Evolutionary conservation across 2,113 vertebrate species (phyloP).

Genomic region (Corythoichthys haematopterus): DNA sequence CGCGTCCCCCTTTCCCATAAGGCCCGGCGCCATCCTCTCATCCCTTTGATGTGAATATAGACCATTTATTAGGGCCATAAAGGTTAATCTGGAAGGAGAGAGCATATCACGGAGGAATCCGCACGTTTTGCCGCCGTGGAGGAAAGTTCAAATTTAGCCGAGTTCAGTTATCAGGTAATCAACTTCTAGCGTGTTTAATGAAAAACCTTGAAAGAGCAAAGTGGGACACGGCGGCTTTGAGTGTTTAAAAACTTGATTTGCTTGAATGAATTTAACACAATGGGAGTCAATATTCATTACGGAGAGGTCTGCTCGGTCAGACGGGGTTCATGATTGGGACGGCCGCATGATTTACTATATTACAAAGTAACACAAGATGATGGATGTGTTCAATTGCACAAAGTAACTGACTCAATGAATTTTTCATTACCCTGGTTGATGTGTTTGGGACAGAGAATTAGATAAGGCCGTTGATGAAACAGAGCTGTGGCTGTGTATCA

Average conservation of each 20-base stretch:
- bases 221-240: slow-evolving; percentile 1
- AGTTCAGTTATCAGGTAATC: slow-evolving; percentile 56
- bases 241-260: slow-evolving; percentile 36
- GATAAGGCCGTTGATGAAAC: slow-evolving; percentile 37
- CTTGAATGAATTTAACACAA: slow-evolving; percentile 43
- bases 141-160: slow-evolving; percentile 39
- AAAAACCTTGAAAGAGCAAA: slow-evolving; percentile 27
- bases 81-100: slow-evolving; percentile 66
- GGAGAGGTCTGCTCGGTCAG: slow-evolving; percentile 22
- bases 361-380: slow-evolving; percentile 37
- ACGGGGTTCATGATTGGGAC: slow-evolving; percentile 10
- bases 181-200: slow-evolving; percentile 26
- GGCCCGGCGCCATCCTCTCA: slow-evolving; percentile 51
- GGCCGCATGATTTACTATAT: slow-evolving; percentile 33
- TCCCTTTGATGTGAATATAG: slow-evolving; percentile 66
- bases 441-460: slow-evolving; percentile 41
- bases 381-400: slow-evolving; percentile 53
- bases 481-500: slow-evolving; percentile 19
- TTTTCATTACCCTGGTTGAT: slow-evolving; percentile 52
- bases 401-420: slow-evolving; percentile 54
- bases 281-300: slow-evolving; percentile 58
- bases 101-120: slow-evolving; percentile 54
- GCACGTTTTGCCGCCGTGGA: slow-evolving; percentile 32
- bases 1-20: slow-evolving; percentile 46
- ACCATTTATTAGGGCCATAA: slow-evolving; percentile 64